These are phyloP conservation scores for Conus betulinus DNA, from an alignment of 1,140 invertebrate genomes.

Conservation along the genomic window DNA sequence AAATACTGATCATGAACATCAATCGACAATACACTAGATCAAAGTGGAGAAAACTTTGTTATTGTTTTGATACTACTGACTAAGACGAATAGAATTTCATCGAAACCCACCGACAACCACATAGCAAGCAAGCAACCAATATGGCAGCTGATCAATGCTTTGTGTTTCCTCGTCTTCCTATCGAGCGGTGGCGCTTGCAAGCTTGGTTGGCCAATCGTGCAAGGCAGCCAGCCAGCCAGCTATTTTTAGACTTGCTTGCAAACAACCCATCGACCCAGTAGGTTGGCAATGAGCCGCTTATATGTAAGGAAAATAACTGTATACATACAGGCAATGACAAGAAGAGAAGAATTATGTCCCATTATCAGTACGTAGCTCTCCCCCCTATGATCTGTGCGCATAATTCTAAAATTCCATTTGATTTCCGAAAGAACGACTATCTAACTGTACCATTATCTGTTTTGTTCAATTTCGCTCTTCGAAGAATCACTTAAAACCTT, in stretches of 20 bases:
- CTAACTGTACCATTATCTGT: too few species aligned
- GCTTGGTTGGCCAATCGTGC: conserved; percentile 37
- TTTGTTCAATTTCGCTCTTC: too few species aligned
- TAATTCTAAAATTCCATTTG: too few species aligned
- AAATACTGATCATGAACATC: too few species aligned
- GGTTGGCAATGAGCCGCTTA: not conserved
- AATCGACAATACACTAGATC: too few species aligned
- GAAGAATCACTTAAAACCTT: not conserved
- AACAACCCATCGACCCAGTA: conserved; percentile 35
- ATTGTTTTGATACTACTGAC: not conserved
- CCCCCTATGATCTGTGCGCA: too few species aligned
- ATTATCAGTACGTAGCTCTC: not conserved
- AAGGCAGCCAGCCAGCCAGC: conserved; percentile 36
- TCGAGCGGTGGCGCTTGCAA: conserved; percentile 36
- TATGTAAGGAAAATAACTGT: not conserved
- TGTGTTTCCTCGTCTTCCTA: conserved; percentile 19
- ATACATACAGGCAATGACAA: not conserved
- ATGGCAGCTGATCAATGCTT: conserved; percentile 29
- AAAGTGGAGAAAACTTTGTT: not conserved
- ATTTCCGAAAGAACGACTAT: too few species aligned
- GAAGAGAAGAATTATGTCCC: not conserved
- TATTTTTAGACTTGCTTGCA: conserved; percentile 39
- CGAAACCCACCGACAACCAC: not conserved
- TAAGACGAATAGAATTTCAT: not conserved
- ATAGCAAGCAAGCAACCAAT: conserved; percentile 11